phyloP scores from a whole-genome alignment of 53 echinoderm and acorn worm genomes.

The Echinarachnius parma region DNA sequence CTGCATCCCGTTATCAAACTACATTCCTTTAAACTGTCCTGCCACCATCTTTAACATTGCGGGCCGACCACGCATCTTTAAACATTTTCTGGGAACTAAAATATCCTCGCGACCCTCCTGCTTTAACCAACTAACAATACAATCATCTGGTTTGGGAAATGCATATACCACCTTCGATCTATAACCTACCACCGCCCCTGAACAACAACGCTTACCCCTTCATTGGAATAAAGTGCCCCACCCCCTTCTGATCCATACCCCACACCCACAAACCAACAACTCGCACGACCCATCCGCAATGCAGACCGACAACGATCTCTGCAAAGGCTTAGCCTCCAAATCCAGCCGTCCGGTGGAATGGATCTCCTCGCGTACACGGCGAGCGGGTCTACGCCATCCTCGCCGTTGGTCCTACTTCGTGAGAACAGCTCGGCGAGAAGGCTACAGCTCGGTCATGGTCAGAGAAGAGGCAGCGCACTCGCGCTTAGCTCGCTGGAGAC shows the following conservation, averaged over 20 bases:
- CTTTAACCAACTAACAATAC: no score
- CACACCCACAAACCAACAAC: conserved; percentile 1
- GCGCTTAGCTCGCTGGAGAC: conserved; percentile 60
- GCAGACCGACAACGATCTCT: conserved; percentile 38
- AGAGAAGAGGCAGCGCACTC: conserved; percentile 56
- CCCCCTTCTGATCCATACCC: not conserved
- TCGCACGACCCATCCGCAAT: conserved; percentile 8
- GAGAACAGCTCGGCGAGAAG: conserved; percentile 25
- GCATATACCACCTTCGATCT: no score
- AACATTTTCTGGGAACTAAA: no score
- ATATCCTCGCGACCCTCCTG: no score
- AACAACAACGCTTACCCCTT: not conserved
- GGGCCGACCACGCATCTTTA: no score
- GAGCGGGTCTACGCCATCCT: conserved; percentile 37
- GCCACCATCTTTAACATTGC: no score
- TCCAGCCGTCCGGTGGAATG: conserved; percentile 40
- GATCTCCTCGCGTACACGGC: conserved; percentile 20
- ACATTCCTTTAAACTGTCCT: no score
- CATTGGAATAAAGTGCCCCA: not conserved
- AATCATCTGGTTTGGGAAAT: no score
- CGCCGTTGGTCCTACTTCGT: conserved; percentile 34
- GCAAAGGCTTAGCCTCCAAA: conserved; percentile 41
- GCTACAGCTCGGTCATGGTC: conserved; percentile 28
- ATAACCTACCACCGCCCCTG: no score
- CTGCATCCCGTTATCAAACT: no score